These are phyloP conservation scores for Thecocarcelia acutangulata DNA, from an alignment of 2,888 invertebrate genomes.

Conservation along the genomic window DNA sequence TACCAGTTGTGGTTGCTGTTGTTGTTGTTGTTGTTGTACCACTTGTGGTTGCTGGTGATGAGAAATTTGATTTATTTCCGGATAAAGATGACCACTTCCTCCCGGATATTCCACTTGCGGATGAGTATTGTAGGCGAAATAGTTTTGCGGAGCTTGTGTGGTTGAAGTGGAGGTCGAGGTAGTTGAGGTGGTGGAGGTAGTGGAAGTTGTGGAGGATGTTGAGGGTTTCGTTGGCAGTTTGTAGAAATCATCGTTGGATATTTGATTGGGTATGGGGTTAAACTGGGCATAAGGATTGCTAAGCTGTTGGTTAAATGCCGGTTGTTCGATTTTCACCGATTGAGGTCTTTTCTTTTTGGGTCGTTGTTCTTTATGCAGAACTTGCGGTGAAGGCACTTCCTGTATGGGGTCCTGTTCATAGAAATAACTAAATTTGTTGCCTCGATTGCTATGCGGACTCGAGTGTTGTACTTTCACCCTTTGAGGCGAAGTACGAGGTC, in stretches of 20 bases:
- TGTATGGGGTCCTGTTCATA: constrained; percentile 78
- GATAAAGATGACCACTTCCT: constrained; percentile 77
- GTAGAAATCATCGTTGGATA: constrained; percentile 79
- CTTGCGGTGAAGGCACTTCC: constrained; percentile 78
- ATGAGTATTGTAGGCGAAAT: constrained; percentile 76
- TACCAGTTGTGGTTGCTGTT: constrained; percentile 42
- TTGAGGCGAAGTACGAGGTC: constrained; percentile 64
- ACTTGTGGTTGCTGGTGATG: constrained; percentile 20
- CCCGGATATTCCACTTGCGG: constrained; percentile 78
- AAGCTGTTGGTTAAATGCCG: constrained; percentile 69
- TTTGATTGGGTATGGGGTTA: constrained; percentile 76
- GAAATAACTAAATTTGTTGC: constrained; percentile 78
- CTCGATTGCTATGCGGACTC: constrained; percentile 72
- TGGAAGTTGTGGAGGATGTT: constrained; percentile 78
- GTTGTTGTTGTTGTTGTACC: no score
- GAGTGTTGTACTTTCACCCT: constrained; percentile 71
- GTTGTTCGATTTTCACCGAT: constrained; percentile 73
- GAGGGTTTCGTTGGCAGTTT: constrained; percentile 72
- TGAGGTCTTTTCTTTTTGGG: constrained; percentile 79
- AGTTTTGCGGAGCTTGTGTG: constrained; percentile 74
- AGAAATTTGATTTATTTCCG: constrained; percentile 71
- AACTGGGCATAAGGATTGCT: constrained; percentile 78
- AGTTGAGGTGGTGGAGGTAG: constrained; percentile 81
- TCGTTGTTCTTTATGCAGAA: constrained; percentile 77
- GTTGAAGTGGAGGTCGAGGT: constrained; percentile 81